Evolutionary conservation across 1,140 invertebrate genomes (phyloP), one percentile per base, ranked within the genome.

Genomic region (Drosophila parvula): DNA sequence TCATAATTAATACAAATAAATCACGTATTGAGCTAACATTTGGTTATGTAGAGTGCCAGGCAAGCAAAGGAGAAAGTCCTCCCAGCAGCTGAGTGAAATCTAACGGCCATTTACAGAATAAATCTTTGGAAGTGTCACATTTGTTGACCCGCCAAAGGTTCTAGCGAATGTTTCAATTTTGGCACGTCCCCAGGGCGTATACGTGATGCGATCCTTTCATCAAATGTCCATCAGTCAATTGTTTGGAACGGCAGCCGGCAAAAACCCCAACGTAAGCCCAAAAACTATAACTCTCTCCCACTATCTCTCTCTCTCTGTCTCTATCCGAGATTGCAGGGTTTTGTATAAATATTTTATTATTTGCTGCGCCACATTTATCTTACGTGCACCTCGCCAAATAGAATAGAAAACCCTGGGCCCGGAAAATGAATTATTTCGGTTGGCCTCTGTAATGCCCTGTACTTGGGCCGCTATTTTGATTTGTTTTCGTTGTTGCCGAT

Each of bases 191-290:
- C 55, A 16, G 62, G 69, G 58, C 58, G 71, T 47, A 59, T 77
- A 76, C 74, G 73, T 76, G 74, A 76, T 76, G 73, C 56, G 62
- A 48, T 48, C 73, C 62, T 76, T 76, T 74, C 73, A 76, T 76
- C 61, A 76, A 76, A 76, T 67, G 56, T 77, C 73, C 73, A 76
- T 76, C 74, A 76, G 53, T 76, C 61, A 76, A 67, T 77, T 57
- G 55, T 40, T 68, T 68, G 53, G n/a, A 59, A 45, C 55, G 18
- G 45, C 27, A 22, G 28, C 43, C 27, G 27, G 36, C 41, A 40
- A 16, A 30, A 38, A 5, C 18, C 9, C 30, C 36, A 50, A 16
- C n/a, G 36, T 40, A 45, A 65, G 47, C 61, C 22, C 36, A 67
- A 43, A 43, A 55, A 50, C 55, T 43, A 76, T 59, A 67, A 41